A percentile compares a stretch with the other conserved stretches of the same genome.
Evolutionary conservation across 2,797 vertebrate species (phyloP).

Genomic region (Tapirus indicus): DNA sequence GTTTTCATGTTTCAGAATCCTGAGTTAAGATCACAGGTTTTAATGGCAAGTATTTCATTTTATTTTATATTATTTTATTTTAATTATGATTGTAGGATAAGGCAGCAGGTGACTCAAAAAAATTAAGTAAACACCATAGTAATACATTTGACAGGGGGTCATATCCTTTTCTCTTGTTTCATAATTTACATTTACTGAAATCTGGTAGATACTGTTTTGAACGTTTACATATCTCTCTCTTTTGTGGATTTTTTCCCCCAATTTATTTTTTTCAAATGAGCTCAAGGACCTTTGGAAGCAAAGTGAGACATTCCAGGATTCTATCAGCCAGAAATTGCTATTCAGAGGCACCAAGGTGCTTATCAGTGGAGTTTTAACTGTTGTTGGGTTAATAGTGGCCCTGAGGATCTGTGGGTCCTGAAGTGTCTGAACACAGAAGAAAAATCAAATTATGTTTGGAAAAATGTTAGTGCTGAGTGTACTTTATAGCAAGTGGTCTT

Average conservation of each 20-base stretch:
- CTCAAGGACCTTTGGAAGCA: not conserved
- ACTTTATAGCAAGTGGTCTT: not conserved
- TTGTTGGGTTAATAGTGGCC: not conserved
- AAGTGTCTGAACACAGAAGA: not conserved
- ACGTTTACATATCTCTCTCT: slow-evolving; percentile 8
- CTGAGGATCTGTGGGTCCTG: not conserved
- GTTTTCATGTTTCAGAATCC: slow-evolving; percentile 34
- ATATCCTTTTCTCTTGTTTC: not conserved
- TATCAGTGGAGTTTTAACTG: not conserved
- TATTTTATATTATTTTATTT: not conserved
- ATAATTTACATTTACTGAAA: not conserved
- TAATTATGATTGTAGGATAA: not conserved
- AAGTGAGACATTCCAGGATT: not conserved
- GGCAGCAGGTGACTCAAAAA: not conserved
- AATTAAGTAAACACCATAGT: not conserved
- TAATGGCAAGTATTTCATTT: slow-evolving; percentile 5
- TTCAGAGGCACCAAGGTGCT: not conserved
- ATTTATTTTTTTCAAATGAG: slow-evolving; percentile 41
- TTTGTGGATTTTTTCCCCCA: not conserved
- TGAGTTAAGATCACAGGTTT: not conserved
- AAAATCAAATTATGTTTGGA: slow-evolving; percentile 4
- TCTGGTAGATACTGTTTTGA: slow-evolving; percentile 4
- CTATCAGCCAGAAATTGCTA: not conserved
- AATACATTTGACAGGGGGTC: not conserved
- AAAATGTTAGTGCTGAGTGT: not conserved